Base-by-base conservation (phyloP, 2,113 vertebrate species). In the Eurystomus gularis region DNA sequence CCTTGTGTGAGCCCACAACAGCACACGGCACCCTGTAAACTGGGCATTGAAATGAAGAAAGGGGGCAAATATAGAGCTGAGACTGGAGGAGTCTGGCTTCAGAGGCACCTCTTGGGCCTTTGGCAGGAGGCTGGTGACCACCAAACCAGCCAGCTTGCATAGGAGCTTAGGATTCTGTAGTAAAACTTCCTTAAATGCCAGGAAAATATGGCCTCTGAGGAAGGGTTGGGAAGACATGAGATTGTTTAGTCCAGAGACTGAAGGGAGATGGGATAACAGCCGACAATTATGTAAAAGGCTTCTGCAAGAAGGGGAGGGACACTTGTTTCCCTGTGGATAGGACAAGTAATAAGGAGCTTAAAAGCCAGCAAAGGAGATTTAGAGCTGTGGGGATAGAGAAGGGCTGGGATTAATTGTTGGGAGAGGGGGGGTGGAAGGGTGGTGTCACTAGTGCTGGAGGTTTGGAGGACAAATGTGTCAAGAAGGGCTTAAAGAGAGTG, bases 311-410 rank as follows among this genome's bases (percentile, higher is more conserved):
- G 86, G 48, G 89, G 94, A 96, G 94, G 86, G 65, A 95, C 89
- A 91, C 24, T 83, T 86, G 48, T 97, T 97, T 97, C 73, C 77
- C 83, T 71, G 84, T 96, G 95, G 60, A 76, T 37, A 96, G 96
- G 95, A 97, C 96, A 96, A 95, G 93, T 82, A 89, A 85, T 97
- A 97, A 97, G 91, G 93, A 96, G 96, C 94, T 97, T 97, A 96
- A 79, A 78, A 75, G 16, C 11, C 69, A 93, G 77, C 52, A 96
- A 97, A 97, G 95, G 81, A 84, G 96, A 95, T 97, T 97, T 96
- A 95, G 89, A 91, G 89, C 91, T 97, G 86, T 96, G 94, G 86
- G 89, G 93, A 96, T 93, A 82, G 93, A 96, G 93, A 86, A 94
- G 81, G 86, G 77, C 57, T 82, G 84, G 86, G 94, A 97, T 97